phyloP scores from a whole-genome alignment of 2,797 vertebrate genomes.

The Molossus alvarezi region DNA sequence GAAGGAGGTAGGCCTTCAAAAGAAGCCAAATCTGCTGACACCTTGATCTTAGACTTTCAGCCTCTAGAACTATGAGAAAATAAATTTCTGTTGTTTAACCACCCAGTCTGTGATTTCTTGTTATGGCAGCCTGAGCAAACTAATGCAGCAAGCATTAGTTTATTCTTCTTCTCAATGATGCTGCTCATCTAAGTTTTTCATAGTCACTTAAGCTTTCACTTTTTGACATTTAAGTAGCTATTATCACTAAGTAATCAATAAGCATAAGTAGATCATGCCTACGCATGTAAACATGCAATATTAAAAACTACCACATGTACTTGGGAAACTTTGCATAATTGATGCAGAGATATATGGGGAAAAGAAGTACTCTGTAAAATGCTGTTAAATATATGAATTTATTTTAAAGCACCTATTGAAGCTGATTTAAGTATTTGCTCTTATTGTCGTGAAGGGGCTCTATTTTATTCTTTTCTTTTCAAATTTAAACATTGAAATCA shows the following conservation, averaged over 20 bases:
- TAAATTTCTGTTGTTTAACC: background rate
- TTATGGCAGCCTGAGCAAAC: background rate
- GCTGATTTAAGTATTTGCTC: conserved; percentile 16
- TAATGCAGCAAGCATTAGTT: background rate
- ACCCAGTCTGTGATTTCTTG: background rate
- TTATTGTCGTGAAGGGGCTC: background rate
- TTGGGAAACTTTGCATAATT: conserved; percentile 19
- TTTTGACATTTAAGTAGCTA: conserved; percentile 24
- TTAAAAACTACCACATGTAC: conserved; percentile 35
- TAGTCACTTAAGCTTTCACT: background rate
- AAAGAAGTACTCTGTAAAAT: background rate
- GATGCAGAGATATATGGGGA: background rate
- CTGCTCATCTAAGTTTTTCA: background rate
- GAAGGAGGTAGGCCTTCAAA: background rate
- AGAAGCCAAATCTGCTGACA: background rate
- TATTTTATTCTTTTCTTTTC: conserved; percentile 36
- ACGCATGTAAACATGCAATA: background rate
- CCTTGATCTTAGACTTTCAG: background rate
- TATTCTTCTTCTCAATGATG: background rate
- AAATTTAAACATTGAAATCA: conserved; percentile 83
- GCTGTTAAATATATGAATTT: background rate
- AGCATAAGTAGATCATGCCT: conserved; percentile 28
- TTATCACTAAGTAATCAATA: background rate
- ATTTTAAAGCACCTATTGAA: conserved; percentile 55
- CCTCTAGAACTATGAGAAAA: background rate